phyloP scores from a whole-genome alignment of 2,797 vertebrate genomes.

The Acipenser oxyrinchus region DNA sequence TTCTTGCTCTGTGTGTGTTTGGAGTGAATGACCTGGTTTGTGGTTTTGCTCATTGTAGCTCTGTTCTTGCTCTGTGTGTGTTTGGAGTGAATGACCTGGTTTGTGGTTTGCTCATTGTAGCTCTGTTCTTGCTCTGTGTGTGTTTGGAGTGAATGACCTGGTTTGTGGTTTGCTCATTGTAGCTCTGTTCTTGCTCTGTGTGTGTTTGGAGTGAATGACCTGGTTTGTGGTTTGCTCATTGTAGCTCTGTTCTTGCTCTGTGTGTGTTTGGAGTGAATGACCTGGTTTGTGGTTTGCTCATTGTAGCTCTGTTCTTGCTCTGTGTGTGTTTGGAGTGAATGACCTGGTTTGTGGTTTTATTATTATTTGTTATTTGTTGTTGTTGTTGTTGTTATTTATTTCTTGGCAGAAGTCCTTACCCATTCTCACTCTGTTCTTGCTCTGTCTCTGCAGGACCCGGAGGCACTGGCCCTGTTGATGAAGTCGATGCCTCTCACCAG shows the following conservation, averaged over 20 bases:
- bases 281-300: not conserved
- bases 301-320: not conserved
- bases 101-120: not conserved
- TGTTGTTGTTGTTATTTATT: not conserved
- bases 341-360: not conserved
- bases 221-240: too few relatives aligned
- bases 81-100: not conserved
- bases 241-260: not conserved
- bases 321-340: not conserved
- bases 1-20: conserved; percentile 1
- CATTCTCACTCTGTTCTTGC: not conserved
- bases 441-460: conserved; percentile 70
- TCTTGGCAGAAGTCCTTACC: not conserved
- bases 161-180: too few relatives aligned
- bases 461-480: conserved; percentile 83
- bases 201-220: not conserved
- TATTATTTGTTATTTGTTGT: too few relatives aligned
- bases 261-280: not conserved
- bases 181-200: not conserved
- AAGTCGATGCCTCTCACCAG: conserved; percentile 84
- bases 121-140: not conserved
- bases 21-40: not conserved
- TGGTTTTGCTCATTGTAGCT: not conserved
- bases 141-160: too few relatives aligned
- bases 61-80: not conserved